Conservation (phyloP, 2,797 vertebrate species). For the Allobates femoralis region DNA sequence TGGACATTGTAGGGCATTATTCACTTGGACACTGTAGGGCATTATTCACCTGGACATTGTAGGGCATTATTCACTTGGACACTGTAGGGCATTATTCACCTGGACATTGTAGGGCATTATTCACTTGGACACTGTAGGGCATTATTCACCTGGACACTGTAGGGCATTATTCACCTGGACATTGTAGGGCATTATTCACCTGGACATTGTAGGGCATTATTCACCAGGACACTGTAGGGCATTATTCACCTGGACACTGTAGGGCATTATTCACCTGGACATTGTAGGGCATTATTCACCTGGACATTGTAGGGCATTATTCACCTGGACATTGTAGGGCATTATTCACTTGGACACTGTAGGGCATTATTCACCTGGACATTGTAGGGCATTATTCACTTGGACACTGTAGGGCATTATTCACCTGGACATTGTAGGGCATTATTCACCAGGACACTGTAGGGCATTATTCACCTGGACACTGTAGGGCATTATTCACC, state of each 20-base stretch:
- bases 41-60: not conserved
- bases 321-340: not conserved
- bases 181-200: not conserved
- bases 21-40: not conserved
- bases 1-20: not conserved
- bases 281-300: not conserved
- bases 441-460: not conserved
- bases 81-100: no score
- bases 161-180: not conserved
- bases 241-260: no score
- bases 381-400: no score
- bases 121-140: no score
- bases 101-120: no score
- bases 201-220: not conserved
- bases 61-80: not conserved
- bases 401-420: no score
- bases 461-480: not conserved
- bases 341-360: not conserved
- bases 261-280: no score
- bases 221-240: no score
- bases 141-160: not conserved
- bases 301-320: not conserved
- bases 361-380: not conserved
- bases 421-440: no score
- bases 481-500: not conserved